Conservation (phyloP, 1,140 invertebrate genomes). For the Leptopilina clavipes region DNA sequence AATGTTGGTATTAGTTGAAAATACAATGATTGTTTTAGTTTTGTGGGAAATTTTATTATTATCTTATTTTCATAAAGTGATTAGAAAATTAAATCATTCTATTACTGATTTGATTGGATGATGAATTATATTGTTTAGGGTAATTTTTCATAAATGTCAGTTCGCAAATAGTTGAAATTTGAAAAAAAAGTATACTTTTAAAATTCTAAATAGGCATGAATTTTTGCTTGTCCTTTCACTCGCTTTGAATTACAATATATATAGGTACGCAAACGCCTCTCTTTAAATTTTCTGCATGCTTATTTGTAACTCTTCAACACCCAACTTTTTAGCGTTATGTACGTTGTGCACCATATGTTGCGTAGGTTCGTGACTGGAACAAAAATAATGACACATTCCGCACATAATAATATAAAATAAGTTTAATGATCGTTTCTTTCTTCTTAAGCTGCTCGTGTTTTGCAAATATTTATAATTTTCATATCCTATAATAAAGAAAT, state of each 20-base stretch:
- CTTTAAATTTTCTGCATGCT: background rate
- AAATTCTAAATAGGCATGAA: background rate
- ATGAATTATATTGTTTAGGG: no score
- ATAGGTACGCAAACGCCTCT: background rate
- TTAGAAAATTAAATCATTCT: no score
- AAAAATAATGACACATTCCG: constrained; percentile 6
- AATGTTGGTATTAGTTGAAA: no score
- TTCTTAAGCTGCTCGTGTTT: background rate
- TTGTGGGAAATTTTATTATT: no score
- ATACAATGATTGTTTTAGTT: no score
- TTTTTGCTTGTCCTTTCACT: background rate
- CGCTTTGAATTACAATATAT: background rate
- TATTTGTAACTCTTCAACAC: constrained; percentile 15
- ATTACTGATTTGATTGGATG: no score
- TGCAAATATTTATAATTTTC: background rate
- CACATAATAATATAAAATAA: background rate
- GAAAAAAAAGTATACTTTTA: no score
- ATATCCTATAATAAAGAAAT: no score
- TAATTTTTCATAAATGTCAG: no score
- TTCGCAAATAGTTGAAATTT: no score
- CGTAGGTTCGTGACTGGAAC: constrained; percentile 23
- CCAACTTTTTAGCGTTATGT: constrained; percentile 15
- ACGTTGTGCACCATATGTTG: constrained; percentile 13
- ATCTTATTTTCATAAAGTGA: no score
- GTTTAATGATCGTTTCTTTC: background rate